phyloP scores from a whole-genome alignment of 2,113 vertebrate species.

The Alethe diademata region DNA sequence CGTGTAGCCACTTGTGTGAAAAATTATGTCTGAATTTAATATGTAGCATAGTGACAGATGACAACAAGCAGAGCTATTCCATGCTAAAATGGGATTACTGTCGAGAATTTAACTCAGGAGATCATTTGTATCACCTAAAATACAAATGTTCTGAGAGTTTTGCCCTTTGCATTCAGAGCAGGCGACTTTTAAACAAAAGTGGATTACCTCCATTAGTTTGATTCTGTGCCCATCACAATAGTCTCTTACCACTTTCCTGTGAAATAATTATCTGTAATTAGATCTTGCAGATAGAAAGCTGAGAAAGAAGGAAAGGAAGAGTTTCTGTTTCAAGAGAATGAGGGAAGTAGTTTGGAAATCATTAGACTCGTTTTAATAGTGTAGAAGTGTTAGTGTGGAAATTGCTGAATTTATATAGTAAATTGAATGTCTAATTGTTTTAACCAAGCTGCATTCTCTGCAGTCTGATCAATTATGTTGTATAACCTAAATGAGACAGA shows the following conservation, averaged over 20 bases:
- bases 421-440: conserved; percentile 31
- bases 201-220: neutral
- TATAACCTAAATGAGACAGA: neutral
- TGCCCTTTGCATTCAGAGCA: neutral
- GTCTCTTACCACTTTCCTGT: neutral
- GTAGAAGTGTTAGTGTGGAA: neutral
- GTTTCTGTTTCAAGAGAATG: neutral
- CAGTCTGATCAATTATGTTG: conserved; percentile 13
- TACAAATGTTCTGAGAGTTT: neutral
- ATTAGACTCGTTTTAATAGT: neutral
- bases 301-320: neutral
- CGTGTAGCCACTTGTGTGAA: neutral
- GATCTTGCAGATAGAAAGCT: neutral
- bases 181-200: neutral
- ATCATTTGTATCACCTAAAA: neutral
- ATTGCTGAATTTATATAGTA: conserved; percentile 11
- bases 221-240: neutral
- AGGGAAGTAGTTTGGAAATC: neutral
- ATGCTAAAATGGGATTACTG: neutral
- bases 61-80: neutral
- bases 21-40: neutral
- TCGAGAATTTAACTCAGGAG: neutral
- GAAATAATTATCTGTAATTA: neutral
- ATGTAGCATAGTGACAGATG: neutral
- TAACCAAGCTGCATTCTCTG: neutral